Conservation (phyloP, 2,888 invertebrate species). For the Aphidoletes aphidimyza region DNA sequence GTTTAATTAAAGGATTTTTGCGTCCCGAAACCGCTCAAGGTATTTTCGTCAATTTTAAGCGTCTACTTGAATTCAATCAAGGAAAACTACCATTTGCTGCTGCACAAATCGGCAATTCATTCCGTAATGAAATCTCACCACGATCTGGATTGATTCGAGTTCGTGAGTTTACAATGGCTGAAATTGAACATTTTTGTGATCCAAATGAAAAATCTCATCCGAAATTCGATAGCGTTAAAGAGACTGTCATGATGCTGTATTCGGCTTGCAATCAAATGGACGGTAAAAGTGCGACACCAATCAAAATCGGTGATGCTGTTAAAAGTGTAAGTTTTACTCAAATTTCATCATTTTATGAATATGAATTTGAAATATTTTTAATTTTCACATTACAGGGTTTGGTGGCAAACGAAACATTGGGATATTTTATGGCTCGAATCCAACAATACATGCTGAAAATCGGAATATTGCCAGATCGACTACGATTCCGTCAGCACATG, state of each 20-base stretch:
- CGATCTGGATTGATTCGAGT: constrained; percentile 94
- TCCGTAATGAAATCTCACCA: constrained; percentile 99
- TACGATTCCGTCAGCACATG: constrained; percentile 98
- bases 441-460: constrained; percentile 87
- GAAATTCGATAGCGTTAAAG: constrained; percentile 83
- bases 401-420: constrained; percentile 96
- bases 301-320: constrained; percentile 91
- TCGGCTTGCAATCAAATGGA: constrained; percentile 98
- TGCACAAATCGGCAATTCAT: constrained; percentile 96
- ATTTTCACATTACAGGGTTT: constrained; percentile 79
- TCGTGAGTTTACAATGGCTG: constrained; percentile 99
- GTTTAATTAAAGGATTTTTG: constrained; percentile 91
- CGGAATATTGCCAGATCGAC: constrained; percentile 84
- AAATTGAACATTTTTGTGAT: constrained; percentile 99
- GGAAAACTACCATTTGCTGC: constrained; percentile 97
- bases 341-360: background rate
- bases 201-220: constrained; percentile 86
- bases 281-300: constrained; percentile 83
- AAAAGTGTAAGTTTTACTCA: constrained; percentile 63
- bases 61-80: constrained; percentile 96
- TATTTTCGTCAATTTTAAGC: constrained; percentile 99
- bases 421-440: constrained; percentile 97
- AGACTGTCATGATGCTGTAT: constrained; percentile 84
- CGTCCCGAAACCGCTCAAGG: constrained; percentile 99
- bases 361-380: background rate